Base-by-base conservation (phyloP, 2,113 vertebrate genomes). In the Caranx melampygus region DNA sequence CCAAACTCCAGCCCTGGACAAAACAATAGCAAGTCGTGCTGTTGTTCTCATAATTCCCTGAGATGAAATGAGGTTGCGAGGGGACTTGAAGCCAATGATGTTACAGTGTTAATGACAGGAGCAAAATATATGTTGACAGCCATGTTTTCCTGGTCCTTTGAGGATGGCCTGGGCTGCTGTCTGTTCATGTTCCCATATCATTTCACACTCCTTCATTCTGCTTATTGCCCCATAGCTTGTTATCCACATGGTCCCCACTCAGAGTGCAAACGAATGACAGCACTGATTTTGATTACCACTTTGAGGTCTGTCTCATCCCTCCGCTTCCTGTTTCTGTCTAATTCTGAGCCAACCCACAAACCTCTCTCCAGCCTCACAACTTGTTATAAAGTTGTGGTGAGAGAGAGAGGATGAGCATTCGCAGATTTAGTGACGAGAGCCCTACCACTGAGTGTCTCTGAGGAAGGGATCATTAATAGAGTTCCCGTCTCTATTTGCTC, bases 161-260 rank as follows among this genome's bases (percentile, higher is more conserved):
- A 86, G 86, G 60, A 81, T 40, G 81, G 81, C 77, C 86, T 66
- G 64, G 40, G 84, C 84, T 80, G 87, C 83, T 88, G 90, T 91
- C 92, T 91, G 88, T 78, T 89, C 80, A 72, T 79, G 82, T 91
- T 89, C 87, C 81, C 80, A 68, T 79, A 84, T 88, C 63, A 88
- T 89, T 92, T 94, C 84, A 91, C 88, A 92, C 85, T 72, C 82
- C 82, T 89, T 90, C 77, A 86, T 88, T 91, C 79, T 82, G 84
- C 88, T 86, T 81, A 90, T 91, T 91, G 83, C 88, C 76, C 81
- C 77, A 71, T 87, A 78, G 77, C 88, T 83, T 85, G 77, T 89
- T 83, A 82, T 87, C 78, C 69, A 72, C 79, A 78, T 89, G 87
- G 75, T 82, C 87, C 70, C 74, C 45, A 74, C 75, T 79, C 85